Base-by-base conservation (phyloP, 2,113 vertebrate genomes). In the Callopanchax toddi region DNA sequence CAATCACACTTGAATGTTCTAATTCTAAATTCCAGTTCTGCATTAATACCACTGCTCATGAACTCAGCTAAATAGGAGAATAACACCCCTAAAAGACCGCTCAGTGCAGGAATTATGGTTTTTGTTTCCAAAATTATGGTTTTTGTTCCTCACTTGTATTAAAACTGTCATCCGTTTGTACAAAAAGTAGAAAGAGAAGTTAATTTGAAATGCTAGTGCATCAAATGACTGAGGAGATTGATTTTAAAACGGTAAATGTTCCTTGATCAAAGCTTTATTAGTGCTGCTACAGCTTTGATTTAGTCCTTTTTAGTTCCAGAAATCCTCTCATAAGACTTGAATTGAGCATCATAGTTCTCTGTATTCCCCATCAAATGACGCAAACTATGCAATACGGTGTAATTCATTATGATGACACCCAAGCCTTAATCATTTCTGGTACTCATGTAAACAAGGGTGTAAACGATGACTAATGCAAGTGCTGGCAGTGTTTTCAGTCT, bases 401-500 rank as follows among this genome's bases (percentile, higher is more conserved):
- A 3, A 8, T 40, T 36, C 65, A 67, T 60, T 52, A 21, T 70
- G 51, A 76, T 67, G 68, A 65, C 50, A 74, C 54, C 79, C 72
- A 83, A 67, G 72, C 65, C 71, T 34, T 49, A 20, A 55, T 66
- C 48, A 55, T 58, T 67, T 67, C 55, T 78, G 79, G 82, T 84
- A 83, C 72, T 80, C 18, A 71, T 80, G 72, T 79, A 79, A 82
- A 82, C 40, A 25, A 77, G 65, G 71, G 64, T 70, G 76, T 62
- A 60, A 67, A 42, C n/a, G 36, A 63, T 50, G 15, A 76, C 62
- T 66, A 39, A 74, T 42, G 62, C 20, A 20, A 50, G 44, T 67
- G 73, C 74, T 87, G 89, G 87, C 87, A 89, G 87, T 89, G 85
- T 79, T 73, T 71, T 81, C 45, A 40, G 57, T 71, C 50, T 59